Conservation (phyloP, 2,113 vertebrate genomes). For the Megaleporinus macrocephalus region DNA sequence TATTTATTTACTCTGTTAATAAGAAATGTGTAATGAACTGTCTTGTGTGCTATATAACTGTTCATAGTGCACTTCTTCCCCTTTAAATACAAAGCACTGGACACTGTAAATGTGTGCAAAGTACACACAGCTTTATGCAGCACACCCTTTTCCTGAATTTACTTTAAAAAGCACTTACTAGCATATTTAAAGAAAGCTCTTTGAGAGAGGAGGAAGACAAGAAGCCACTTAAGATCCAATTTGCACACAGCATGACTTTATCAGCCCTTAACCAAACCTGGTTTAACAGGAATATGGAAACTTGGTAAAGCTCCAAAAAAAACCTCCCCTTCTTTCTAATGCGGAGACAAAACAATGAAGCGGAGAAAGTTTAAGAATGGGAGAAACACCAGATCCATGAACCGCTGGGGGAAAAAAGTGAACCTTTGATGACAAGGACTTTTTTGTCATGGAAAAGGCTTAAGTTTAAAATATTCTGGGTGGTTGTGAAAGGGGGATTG, state of each 20-base stretch:
- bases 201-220: conserved; percentile 42
- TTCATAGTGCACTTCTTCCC: not conserved
- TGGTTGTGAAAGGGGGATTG: conserved; percentile 80
- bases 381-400: conserved; percentile 46
- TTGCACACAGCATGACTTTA: conserved; percentile 65
- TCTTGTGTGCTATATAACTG: not conserved
- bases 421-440: conserved; percentile 80
- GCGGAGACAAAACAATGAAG: conserved; percentile 68
- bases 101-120: conserved; percentile 50
- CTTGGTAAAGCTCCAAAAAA: conserved; percentile 65
- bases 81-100: not conserved
- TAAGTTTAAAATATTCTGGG: conserved; percentile 83
- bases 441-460: conserved; percentile 75
- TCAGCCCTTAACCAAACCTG: conserved; percentile 62
- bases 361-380: conserved; percentile 56
- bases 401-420: conserved; percentile 44
- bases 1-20: not conserved
- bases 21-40: not conserved
- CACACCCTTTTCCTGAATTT: conserved; percentile 44
- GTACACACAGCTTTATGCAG: conserved; percentile 59
- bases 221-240: conserved; percentile 58
- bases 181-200: conserved; percentile 52
- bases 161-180: conserved; percentile 37
- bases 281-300: conserved; percentile 70
- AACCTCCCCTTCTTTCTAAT: conserved; percentile 48